Evolutionary conservation across 2,888 invertebrate species (phyloP).

Genomic region (Sarcophaga rosellei): DNA sequence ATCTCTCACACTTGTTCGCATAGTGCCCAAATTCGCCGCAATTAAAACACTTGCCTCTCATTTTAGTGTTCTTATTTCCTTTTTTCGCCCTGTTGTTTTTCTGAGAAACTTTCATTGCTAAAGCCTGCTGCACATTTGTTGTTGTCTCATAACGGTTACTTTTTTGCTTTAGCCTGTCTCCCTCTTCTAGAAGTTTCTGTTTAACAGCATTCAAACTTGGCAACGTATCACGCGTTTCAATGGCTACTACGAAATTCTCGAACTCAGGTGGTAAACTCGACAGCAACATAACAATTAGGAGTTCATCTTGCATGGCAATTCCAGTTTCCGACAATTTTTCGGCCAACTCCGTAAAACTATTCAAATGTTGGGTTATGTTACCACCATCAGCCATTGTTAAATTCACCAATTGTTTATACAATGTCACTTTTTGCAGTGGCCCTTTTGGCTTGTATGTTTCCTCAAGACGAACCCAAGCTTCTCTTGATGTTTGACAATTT

Average conservation of each 20-base stretch:
- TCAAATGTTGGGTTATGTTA: constrained; percentile 48
- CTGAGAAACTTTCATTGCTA: constrained; percentile 10
- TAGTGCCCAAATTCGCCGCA: constrained; percentile 3
- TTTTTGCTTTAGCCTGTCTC: constrained; percentile 46
- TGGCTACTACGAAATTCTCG: constrained; percentile 64
- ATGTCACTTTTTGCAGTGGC: constrained; percentile 61
- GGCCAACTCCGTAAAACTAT: constrained; percentile 52
- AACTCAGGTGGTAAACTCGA: constrained; percentile 55
- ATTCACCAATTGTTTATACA: background rate
- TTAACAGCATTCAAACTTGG: constrained; percentile 47
- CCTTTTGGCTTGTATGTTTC: constrained; percentile 64
- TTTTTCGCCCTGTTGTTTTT: background rate
- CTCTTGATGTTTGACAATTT: constrained; percentile 51
- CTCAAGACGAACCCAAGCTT: constrained; percentile 57
- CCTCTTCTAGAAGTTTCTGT: constrained; percentile 59
- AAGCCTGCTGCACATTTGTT: constrained; percentile 44
- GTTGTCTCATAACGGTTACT: constrained; percentile 11
- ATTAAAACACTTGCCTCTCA: background rate
- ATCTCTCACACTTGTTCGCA: constrained; percentile 1
- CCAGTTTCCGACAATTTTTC: constrained; percentile 62
- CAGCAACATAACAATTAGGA: constrained; percentile 62
- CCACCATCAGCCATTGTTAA: constrained; percentile 27
- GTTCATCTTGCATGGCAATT: constrained; percentile 50
- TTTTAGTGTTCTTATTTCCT: too few relatives aligned
- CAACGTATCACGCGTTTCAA: constrained; percentile 64